These are phyloP conservation scores for Caranx melampygus DNA, from an alignment of 2,113 vertebrate species.

Conservation along the genomic window DNA sequence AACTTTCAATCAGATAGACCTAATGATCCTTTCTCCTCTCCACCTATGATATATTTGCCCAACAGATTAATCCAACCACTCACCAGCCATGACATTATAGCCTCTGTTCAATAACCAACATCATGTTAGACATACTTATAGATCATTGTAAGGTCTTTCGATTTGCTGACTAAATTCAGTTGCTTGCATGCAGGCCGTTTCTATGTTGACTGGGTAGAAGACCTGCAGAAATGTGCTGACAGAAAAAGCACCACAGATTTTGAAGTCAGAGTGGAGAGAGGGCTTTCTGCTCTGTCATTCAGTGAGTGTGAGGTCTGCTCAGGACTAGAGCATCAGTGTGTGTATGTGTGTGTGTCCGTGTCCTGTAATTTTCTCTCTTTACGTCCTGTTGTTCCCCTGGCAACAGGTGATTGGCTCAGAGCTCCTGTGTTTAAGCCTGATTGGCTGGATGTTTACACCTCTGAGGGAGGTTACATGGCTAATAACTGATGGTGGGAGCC, in stretches of 20 bases:
- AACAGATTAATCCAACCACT: too few species aligned
- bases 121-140: background rate
- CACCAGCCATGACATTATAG: too few species aligned
- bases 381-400: slow-evolving; percentile 59
- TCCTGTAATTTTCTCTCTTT: slow-evolving; percentile 73
- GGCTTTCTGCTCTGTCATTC: slow-evolving; percentile 32
- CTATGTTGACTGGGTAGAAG: background rate
- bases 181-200: background rate
- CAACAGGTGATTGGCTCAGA: slow-evolving; percentile 39
- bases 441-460: slow-evolving; percentile 73
- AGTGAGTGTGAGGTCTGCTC: slow-evolving; percentile 50
- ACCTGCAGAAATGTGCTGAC: background rate
- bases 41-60: too few species aligned
- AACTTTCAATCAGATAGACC: too few species aligned
- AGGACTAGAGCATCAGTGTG: slow-evolving; percentile 22
- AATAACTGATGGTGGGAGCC: slow-evolving; percentile 62
- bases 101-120: background rate
- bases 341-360: slow-evolving; percentile 34
- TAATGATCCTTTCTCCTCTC: too few species aligned
- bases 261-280: slow-evolving; percentile 7
- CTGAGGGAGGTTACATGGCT: slow-evolving; percentile 69
- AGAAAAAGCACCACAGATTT: slow-evolving; percentile 8
- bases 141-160: background rate
- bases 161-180: background rate
- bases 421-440: slow-evolving; percentile 62